phyloP scores from a whole-genome alignment of 1,140 invertebrate species.

The Bradysia coprophila region DNA sequence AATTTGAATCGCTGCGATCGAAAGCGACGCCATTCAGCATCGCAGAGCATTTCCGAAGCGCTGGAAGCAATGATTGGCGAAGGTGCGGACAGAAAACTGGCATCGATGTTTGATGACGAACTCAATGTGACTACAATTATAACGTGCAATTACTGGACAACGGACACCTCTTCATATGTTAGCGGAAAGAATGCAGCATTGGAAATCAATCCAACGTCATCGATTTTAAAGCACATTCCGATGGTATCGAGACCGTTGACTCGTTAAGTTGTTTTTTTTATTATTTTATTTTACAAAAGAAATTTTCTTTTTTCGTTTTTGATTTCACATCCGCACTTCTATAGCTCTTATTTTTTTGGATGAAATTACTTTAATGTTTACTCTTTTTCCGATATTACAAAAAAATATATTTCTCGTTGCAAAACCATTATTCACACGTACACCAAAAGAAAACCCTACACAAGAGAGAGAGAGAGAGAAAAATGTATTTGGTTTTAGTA shows the following conservation, averaged over 20 bases:
- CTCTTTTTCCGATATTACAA: too few species aligned
- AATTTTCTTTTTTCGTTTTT: too few species aligned
- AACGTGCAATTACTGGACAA: conserved; percentile 9
- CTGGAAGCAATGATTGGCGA: neutral
- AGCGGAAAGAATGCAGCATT: conserved; percentile 4
- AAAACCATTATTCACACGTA: too few species aligned
- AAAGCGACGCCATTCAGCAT: conserved; percentile 10
- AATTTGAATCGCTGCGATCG: conserved; percentile 6
- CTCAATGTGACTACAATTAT: conserved; percentile 6
- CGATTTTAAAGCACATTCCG: conserved; percentile 7
- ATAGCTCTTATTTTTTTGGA: too few species aligned
- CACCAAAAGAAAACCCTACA: too few species aligned
- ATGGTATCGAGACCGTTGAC: conserved; percentile 9
- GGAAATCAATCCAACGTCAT: conserved; percentile 4
- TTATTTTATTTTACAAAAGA: too few species aligned
- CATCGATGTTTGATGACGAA: neutral
- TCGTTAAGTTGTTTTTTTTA: conserved; percentile 5
- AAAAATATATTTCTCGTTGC: too few species aligned
- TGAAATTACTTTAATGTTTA: too few species aligned
- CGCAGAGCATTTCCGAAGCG: conserved; percentile 7
- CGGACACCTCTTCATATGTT: neutral
- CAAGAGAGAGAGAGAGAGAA: too few species aligned
- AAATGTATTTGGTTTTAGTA: too few species aligned
- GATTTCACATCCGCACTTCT: too few species aligned
- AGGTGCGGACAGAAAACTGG: neutral